Evolutionary conservation across 2,888 invertebrate genomes (phyloP), one percentile per base, ranked within the genome.

Genomic region (Alitta virens): DNA sequence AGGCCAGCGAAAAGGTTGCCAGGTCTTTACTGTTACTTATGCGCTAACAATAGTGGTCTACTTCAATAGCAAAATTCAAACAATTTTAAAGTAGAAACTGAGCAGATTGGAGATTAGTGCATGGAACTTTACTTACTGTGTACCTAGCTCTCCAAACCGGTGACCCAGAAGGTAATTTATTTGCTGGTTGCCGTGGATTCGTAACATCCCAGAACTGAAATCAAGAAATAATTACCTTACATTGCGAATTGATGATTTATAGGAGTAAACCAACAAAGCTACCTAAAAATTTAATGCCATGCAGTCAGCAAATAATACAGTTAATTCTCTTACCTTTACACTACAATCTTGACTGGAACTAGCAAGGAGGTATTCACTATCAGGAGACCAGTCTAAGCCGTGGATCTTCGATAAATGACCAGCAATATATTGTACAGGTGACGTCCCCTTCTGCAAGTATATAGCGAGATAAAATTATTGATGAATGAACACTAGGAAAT

Each of bases 271-370:
- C 5, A 18, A 7, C n/a, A 46, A 46, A 46, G 46, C 46, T 21
- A 16, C 33, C 12, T 33, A 7, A 33, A 33, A 33, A 33, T 12
- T 33, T 33, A 33, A 33, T 5, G 33, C 7, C 12, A 12, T 33
- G 33, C 33, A 33, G 12, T 33, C 33, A 5, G 33, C 33, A 33
- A 33, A 9, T 21, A 49, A 3, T 49, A n/a, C 3, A 49, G n/a
- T 23, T 16, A 7, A 9, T 42, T 2, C 21, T 58, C 71, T 68
- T 62, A 82, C 82, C 72, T 95, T 95, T 1, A 96, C 94, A 55
- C 93, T 92, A 61, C 92, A 91, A 83, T 97, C 96, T 83, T 96
- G 94, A 84, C 95, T 94, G 63, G 93, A 93, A 9, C 96, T 94
- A 50, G 81, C 83, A 57, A 83, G 72, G 23, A 75, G 71, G 63